phyloP scores from a whole-genome alignment of 2,888 invertebrate species.

The Tromatobia lineatoria region DNA sequence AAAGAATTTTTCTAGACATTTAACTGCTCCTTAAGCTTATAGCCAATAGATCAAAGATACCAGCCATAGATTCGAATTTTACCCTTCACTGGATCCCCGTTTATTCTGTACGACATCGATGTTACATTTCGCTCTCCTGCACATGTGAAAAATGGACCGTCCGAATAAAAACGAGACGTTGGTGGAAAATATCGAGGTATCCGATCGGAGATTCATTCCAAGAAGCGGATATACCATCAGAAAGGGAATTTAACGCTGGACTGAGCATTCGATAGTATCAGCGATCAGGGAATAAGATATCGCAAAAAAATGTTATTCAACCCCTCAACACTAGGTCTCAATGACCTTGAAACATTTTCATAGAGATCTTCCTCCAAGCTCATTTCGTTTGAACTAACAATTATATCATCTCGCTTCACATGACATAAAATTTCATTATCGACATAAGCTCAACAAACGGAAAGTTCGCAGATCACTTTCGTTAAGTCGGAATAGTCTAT shows the following conservation, averaged over 20 bases:
- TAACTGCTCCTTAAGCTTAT: neutral
- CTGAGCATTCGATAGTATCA: neutral
- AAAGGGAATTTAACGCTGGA: neutral
- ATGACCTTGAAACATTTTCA: slow-evolving; percentile 37
- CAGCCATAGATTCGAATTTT: neutral
- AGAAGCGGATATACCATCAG: neutral
- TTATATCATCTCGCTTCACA: neutral
- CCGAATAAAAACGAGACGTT: neutral
- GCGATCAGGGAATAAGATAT: neutral
- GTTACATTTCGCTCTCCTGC: neutral
- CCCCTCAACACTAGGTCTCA: neutral
- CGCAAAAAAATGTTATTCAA: neutral
- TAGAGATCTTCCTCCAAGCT: neutral
- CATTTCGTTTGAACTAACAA: neutral
- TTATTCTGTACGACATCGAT: neutral
- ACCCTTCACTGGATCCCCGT: neutral
- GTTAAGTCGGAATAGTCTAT: neutral
- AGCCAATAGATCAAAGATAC: neutral
- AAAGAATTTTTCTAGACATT: no score
- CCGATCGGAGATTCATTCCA: neutral
- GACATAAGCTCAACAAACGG: neutral
- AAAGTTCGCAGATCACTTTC: neutral
- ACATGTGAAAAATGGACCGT: neutral
- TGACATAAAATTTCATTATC: slow-evolving; percentile 46
- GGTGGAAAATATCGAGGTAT: neutral